These are phyloP conservation scores for Aphyosemion australe DNA, from an alignment of 2,113 vertebrate species.

Conservation along the genomic window DNA sequence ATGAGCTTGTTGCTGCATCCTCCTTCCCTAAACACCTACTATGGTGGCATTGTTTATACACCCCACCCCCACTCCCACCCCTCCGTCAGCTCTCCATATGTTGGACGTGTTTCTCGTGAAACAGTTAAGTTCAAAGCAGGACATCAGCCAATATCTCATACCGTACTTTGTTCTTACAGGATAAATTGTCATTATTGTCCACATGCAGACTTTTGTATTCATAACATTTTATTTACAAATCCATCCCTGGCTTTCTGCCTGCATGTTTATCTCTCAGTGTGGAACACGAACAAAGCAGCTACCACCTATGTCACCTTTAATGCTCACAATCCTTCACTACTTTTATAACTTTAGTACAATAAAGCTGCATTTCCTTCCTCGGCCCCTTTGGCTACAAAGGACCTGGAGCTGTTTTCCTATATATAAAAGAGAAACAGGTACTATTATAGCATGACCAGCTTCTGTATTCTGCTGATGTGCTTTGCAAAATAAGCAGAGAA, in stretches of 20 bases:
- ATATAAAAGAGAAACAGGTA: too few relatives aligned
- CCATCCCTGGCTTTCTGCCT: neutral
- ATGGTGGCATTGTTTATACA: too few relatives aligned
- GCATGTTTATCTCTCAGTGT: neutral
- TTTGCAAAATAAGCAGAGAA: slow-evolving; percentile 7
- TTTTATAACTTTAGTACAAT: neutral
- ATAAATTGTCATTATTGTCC: neutral
- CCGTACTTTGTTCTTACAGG: neutral
- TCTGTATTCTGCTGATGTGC: neutral
- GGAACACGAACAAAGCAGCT: neutral
- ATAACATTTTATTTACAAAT: neutral
- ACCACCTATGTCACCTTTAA: too few relatives aligned
- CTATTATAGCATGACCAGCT: neutral
- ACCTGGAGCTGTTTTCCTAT: too few relatives aligned
- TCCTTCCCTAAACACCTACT: too few relatives aligned
- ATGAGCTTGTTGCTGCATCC: too few relatives aligned
- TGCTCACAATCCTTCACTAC: neutral
- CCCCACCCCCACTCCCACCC: too few relatives aligned
- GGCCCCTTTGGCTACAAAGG: too few relatives aligned
- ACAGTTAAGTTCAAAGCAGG: neutral
- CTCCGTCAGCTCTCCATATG: too few relatives aligned
- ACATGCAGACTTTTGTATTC: neutral
- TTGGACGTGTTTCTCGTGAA: too few relatives aligned
- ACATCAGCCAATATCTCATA: neutral
- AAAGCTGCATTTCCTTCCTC: too few relatives aligned